These are phyloP conservation scores for Valencia hispanica DNA, from an alignment of 2,797 vertebrate species.

Conservation along the genomic window DNA sequence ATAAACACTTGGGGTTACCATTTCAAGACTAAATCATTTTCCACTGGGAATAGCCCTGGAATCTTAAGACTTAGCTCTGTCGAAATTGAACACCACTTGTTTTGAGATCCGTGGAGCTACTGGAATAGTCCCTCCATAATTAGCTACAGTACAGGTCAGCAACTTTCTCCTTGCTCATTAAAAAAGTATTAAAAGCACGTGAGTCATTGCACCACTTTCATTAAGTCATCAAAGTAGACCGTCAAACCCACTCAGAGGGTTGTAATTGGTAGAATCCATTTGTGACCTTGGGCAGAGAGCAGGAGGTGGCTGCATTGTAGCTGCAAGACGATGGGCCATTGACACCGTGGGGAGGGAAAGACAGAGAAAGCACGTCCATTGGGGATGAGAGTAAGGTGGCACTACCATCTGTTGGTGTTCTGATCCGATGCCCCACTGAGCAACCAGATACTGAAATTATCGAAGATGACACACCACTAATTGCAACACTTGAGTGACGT, in stretches of 20 bases:
- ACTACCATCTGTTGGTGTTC: not conserved
- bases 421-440: slow-evolving; percentile 66
- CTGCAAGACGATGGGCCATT: not conserved
- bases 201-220: not conserved
- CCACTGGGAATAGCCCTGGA: not conserved
- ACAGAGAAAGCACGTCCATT: not conserved
- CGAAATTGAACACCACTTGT: not conserved
- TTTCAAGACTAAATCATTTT: not conserved
- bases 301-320: slow-evolving; percentile 42
- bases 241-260: not conserved
- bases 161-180: not conserved
- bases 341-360: not conserved
- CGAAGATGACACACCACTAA: slow-evolving; percentile 67
- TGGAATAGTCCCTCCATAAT: not conserved
- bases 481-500: slow-evolving; percentile 43
- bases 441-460: slow-evolving; percentile 73
- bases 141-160: not conserved
- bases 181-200: slow-evolving; percentile 35
- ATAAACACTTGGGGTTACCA: not conserved
- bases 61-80: not conserved
- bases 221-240: not conserved
- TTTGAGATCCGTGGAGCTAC: not conserved
- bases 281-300: slow-evolving; percentile 67
- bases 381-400: not conserved
- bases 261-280: slow-evolving; percentile 57